Evolutionary conservation across 2,113 vertebrate genomes (phyloP).

Genomic region (Cyprinodon variegatus): DNA sequence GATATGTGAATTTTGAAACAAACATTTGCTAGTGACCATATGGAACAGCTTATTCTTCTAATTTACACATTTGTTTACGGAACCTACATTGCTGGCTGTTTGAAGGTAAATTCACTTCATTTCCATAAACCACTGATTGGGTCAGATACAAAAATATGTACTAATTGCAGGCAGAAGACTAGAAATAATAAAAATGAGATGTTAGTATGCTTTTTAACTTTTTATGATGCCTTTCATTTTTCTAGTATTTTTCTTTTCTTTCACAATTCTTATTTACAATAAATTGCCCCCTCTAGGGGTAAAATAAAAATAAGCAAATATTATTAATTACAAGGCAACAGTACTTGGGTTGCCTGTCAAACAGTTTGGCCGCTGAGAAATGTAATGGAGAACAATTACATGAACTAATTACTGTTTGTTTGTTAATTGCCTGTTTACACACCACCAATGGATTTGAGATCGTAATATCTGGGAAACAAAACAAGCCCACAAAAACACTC

Average conservation of each 20-base stretch:
- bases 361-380: slow-evolving; percentile 66
- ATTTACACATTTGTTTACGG: not conserved
- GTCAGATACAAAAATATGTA: slow-evolving; percentile 2
- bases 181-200: slow-evolving; percentile 1
- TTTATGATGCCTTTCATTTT: not conserved
- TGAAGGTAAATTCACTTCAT: not conserved
- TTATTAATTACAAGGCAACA: slow-evolving; percentile 70
- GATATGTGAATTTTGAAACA: not conserved
- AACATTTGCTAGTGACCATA: not conserved
- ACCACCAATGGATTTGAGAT: slow-evolving; percentile 66
- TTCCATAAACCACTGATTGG: slow-evolving; percentile 15
- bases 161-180: slow-evolving; percentile 13
- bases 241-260: not conserved
- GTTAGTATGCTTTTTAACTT: not conserved
- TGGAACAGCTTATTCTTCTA: no score
- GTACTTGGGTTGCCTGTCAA: slow-evolving; percentile 64
- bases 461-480: slow-evolving; percentile 52
- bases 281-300: slow-evolving; percentile 58
- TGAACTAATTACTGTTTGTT: slow-evolving; percentile 74
- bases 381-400: slow-evolving; percentile 69
- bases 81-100: not conserved
- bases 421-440: slow-evolving; percentile 57
- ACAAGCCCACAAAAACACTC: slow-evolving; percentile 27
- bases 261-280: slow-evolving; percentile 24
- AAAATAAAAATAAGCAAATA: slow-evolving; percentile 32